phyloP scores from a whole-genome alignment of 2,888 invertebrate species.

The Noctua pronuba region DNA sequence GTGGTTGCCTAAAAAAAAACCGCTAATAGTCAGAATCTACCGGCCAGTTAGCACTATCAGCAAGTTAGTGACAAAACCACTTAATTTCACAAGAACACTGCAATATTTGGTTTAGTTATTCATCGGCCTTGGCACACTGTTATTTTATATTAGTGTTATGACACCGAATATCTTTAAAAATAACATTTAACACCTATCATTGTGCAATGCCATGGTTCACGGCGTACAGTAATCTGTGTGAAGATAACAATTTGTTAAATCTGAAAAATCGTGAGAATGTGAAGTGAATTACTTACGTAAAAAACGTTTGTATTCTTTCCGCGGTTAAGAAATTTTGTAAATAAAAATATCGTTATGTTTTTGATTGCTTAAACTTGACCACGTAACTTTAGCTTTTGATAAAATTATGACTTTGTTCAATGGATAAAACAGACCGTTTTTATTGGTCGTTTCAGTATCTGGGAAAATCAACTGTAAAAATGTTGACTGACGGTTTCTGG shows the following conservation, averaged over 20 bases:
- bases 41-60: slow-evolving; percentile 26
- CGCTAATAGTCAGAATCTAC: not conserved
- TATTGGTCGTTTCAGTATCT: not conserved
- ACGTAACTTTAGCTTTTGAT: slow-evolving; percentile 37
- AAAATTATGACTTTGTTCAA: slow-evolving; percentile 6
- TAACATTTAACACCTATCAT: slow-evolving; percentile 65
- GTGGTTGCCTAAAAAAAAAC: not conserved
- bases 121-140: slow-evolving; percentile 71
- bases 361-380: slow-evolving; percentile 40
- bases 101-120: slow-evolving; percentile 61
- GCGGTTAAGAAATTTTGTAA: slow-evolving; percentile 50
- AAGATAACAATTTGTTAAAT: slow-evolving; percentile 48
- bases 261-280: slow-evolving; percentile 46
- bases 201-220: slow-evolving; percentile 53
- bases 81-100: slow-evolving; percentile 45
- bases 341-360: slow-evolving; percentile 35
- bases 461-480: not conserved
- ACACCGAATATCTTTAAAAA: slow-evolving; percentile 49
- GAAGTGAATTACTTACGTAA: slow-evolving; percentile 55
- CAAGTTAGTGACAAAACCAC: slow-evolving; percentile 21
- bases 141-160: slow-evolving; percentile 52
- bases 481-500: not conserved
- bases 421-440: not conserved
- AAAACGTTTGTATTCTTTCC: slow-evolving; percentile 44
- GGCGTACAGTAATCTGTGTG: slow-evolving; percentile 33